A percentile compares a stretch with the other conserved stretches of the same genome.
phyloP scores from a whole-genome alignment of 2,113 vertebrate species.

The Callorhinus ursinus region DNA sequence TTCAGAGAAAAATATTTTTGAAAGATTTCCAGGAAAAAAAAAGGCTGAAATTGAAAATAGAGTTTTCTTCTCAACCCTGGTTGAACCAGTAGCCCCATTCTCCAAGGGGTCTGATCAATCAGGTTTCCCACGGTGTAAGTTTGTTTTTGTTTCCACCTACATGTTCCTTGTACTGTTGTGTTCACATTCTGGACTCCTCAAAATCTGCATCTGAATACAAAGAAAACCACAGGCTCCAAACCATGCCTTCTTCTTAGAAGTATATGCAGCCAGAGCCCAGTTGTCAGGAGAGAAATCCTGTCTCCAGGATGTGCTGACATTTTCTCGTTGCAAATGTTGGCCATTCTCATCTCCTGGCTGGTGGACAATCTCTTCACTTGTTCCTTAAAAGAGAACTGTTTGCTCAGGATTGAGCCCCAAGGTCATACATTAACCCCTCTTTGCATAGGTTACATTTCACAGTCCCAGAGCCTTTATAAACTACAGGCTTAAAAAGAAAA shows the following conservation, averaged over 20 bases:
- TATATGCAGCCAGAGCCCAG: not conserved
- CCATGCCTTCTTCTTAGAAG: not conserved
- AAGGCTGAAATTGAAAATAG: constrained; percentile 22
- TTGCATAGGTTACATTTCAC: not conserved
- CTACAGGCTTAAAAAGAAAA: not conserved
- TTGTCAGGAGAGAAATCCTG: not conserved
- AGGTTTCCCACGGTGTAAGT: not conserved
- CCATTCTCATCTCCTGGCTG: not conserved
- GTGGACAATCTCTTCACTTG: not conserved
- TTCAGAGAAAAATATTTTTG: constrained; percentile 40
- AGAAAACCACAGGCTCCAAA: not conserved
- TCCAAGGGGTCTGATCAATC: not conserved
- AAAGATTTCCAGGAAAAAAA: constrained; percentile 21
- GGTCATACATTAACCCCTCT: constrained; percentile 14
- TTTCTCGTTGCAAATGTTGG: not conserved
- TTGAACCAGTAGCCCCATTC: not conserved
- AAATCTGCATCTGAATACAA: not conserved
- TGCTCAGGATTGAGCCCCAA: not conserved
- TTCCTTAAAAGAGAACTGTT: not conserved
- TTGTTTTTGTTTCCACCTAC: not conserved
- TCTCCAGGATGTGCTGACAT: not conserved
- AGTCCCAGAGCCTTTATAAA: constrained; percentile 14
- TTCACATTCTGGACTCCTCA: not conserved
- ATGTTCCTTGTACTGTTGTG: not conserved
- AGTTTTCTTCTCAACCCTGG: constrained; percentile 26